These are phyloP conservation scores for Dyspetes luteomarginatus DNA, from an alignment of 2,888 invertebrate genomes.

Conservation along the genomic window DNA sequence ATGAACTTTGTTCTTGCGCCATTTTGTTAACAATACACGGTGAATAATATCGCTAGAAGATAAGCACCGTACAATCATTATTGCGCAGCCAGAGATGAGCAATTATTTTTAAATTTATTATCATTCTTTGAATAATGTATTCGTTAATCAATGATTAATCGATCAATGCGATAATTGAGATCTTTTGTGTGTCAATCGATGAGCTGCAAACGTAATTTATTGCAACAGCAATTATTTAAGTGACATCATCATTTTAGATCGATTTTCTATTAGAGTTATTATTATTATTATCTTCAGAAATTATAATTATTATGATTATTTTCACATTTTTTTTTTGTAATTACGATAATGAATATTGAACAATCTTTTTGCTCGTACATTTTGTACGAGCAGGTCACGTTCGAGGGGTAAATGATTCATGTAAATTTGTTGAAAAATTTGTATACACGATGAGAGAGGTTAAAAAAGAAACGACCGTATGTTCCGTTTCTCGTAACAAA, in stretches of 20 bases:
- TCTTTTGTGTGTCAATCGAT: slow-evolving; percentile 3
- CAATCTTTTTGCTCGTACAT: not conserved
- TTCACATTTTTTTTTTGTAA: no score
- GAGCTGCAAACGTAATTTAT: not conserved
- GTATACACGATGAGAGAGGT: slow-evolving; percentile 12
- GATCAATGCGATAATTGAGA: not conserved
- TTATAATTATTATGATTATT: no score
- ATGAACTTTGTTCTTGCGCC: slow-evolving; percentile 56
- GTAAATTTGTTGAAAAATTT: not conserved
- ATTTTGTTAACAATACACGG: slow-evolving; percentile 47
- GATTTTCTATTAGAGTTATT: no score
- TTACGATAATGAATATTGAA: no score
- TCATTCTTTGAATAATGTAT: slow-evolving; percentile 1
- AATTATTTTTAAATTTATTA: not conserved
- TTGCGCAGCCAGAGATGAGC: slow-evolving; percentile 14
- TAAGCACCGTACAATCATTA: slow-evolving; percentile 13
- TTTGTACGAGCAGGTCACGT: not conserved
- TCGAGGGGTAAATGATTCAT: not conserved
- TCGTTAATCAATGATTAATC: not conserved
- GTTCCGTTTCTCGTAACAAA: slow-evolving; percentile 50
- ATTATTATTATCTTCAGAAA: no score
- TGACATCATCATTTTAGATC: not conserved
- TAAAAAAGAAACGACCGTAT: slow-evolving; percentile 23
- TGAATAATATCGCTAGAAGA: slow-evolving; percentile 30
- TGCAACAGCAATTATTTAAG: not conserved